These are phyloP conservation scores for Xiphorhynchus elegans DNA, from an alignment of 2,113 vertebrate species.

Conservation along the genomic window DNA sequence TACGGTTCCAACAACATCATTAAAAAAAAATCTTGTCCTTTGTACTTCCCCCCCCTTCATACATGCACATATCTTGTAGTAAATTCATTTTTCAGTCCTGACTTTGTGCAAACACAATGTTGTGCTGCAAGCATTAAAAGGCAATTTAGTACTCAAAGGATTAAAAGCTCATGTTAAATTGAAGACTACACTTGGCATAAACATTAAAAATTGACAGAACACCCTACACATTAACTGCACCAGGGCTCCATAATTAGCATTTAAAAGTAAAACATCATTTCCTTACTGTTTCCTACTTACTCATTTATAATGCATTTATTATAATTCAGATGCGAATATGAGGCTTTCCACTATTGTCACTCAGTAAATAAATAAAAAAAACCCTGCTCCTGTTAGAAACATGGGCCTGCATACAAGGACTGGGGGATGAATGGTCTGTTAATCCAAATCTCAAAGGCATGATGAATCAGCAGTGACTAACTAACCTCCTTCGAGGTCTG, in stretches of 20 bases:
- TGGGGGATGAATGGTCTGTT: neutral
- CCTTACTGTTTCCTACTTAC: conserved; percentile 85
- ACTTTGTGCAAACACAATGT: conserved; percentile 89
- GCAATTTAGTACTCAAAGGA: conserved; percentile 95
- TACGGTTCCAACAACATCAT: neutral
- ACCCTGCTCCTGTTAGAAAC: conserved; percentile 7
- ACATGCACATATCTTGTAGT: conserved; percentile 73
- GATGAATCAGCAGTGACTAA: conserved; percentile 34
- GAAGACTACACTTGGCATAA: conserved; percentile 94
- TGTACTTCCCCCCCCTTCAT: conserved; percentile 13
- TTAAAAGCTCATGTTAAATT: conserved; percentile 98
- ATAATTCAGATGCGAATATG: conserved; percentile 76
- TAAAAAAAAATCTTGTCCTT: conserved; percentile 10
- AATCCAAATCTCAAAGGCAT: conserved; percentile 34
- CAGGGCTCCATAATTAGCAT: conserved; percentile 85
- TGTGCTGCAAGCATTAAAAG: conserved; percentile 93
- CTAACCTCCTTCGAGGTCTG: conserved; percentile 16
- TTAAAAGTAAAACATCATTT: conserved; percentile 89
- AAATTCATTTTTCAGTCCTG: conserved; percentile 90
- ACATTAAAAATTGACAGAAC: conserved; percentile 96
- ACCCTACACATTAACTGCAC: conserved; percentile 90
- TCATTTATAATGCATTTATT: conserved; percentile 88
- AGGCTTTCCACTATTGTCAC: conserved; percentile 67
- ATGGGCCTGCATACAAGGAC: neutral
- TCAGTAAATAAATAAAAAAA: conserved; percentile 58